phyloP scores from a whole-genome alignment of 2,113 vertebrate species.

The Platanista minor region DNA sequence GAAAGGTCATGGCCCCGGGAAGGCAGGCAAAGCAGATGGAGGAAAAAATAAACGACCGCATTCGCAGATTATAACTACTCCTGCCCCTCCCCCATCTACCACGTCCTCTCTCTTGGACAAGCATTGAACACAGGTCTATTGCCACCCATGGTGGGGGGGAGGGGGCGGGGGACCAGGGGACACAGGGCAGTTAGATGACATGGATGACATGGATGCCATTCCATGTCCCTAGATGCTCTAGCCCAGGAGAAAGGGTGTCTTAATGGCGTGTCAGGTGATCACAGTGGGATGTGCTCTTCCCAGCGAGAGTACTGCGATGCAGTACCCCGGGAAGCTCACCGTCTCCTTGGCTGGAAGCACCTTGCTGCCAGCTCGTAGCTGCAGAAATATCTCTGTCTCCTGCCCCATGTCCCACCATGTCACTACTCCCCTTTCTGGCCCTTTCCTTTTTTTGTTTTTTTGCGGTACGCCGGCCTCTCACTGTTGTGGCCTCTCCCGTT shows the following conservation, averaged over 20 bases:
- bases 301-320: neutral
- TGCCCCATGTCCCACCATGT: neutral
- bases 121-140: rapidly evolving
- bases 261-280: neutral
- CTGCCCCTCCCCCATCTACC: rapidly evolving
- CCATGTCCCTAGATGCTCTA: neutral
- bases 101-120: neutral
- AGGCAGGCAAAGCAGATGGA: neutral
- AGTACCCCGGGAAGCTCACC: rapidly evolving
- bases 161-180: too few relatives aligned
- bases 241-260: neutral
- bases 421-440: too few relatives aligned
- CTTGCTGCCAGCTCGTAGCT: neutral
- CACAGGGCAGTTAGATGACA: too few relatives aligned
- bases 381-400: neutral
- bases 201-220: too few relatives aligned
- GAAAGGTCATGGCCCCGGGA: neutral
- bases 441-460: too few relatives aligned
- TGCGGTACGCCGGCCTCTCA: too few relatives aligned
- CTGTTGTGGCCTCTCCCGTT: too few relatives aligned
- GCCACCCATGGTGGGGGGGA: neutral
- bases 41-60: rapidly evolving
- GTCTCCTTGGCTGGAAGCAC: neutral
- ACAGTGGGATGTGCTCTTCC: neutral
- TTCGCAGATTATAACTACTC: too few relatives aligned